These are phyloP conservation scores for Drosophila lacicola DNA, from an alignment of 2,888 invertebrate species.

Conservation along the genomic window DNA sequence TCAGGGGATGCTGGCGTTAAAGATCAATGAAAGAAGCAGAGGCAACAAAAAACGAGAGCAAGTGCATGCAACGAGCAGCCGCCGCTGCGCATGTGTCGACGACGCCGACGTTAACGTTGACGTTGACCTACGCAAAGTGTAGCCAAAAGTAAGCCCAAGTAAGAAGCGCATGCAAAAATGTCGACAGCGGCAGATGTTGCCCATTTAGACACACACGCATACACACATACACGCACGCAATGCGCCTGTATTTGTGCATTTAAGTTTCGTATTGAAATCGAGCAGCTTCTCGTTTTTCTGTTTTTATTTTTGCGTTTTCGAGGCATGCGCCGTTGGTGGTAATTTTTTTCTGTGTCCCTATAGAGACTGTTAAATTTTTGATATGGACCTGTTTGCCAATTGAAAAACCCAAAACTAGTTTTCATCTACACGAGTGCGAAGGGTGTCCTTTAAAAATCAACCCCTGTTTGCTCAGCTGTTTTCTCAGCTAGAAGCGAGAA, in stretches of 20 bases:
- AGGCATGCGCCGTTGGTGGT: slow-evolving; percentile 79
- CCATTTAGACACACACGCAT: slow-evolving; percentile 44
- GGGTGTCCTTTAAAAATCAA: slow-evolving; percentile 43
- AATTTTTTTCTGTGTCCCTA: slow-evolving; percentile 32
- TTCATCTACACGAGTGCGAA: slow-evolving; percentile 26
- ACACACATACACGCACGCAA: neutral
- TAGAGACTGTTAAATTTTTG: slow-evolving; percentile 42
- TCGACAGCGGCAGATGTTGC: slow-evolving; percentile 71
- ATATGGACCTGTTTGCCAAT: slow-evolving; percentile 51
- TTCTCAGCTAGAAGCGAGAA: slow-evolving; percentile 15
- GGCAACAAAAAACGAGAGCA: slow-evolving; percentile 35
- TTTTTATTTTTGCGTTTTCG: slow-evolving; percentile 35
- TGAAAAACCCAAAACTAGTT: slow-evolving; percentile 58
- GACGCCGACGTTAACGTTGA: slow-evolving; percentile 36
- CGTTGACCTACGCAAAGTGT: slow-evolving; percentile 83
- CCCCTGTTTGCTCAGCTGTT: slow-evolving; percentile 68
- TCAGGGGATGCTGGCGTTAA: slow-evolving; percentile 65
- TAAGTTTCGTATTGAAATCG: slow-evolving; percentile 59
- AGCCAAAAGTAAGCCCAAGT: slow-evolving; percentile 56
- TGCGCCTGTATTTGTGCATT: slow-evolving; percentile 24
- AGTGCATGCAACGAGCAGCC: slow-evolving; percentile 34
- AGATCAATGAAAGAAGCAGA: slow-evolving; percentile 72
- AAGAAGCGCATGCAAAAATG: slow-evolving; percentile 67
- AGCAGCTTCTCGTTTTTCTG: slow-evolving; percentile 53
- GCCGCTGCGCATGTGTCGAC: slow-evolving; percentile 70